These are phyloP conservation scores for Gymnoscopelus braueri DNA, from an alignment of 2,797 vertebrate species.

Conservation along the genomic window DNA sequence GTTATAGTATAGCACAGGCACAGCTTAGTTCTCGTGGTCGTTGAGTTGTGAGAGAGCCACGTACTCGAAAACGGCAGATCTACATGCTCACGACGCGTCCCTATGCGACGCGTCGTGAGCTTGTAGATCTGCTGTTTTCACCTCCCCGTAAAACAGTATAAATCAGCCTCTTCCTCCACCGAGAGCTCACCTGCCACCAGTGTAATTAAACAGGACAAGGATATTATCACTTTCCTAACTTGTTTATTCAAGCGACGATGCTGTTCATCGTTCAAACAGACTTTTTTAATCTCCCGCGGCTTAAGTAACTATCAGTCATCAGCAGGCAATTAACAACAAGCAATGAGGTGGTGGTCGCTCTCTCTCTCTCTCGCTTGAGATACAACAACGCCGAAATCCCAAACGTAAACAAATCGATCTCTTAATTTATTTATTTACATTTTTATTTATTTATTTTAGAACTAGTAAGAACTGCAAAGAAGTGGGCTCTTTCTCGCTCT, in stretches of 20 bases:
- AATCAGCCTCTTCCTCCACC: neutral
- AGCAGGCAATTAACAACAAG: conserved; percentile 1
- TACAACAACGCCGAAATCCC: neutral
- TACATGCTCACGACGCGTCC: too few species aligned
- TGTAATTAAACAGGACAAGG: neutral
- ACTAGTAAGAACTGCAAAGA: neutral
- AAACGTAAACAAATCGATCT: neutral
- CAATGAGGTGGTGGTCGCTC: neutral
- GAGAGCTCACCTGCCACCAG: neutral
- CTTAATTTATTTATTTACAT: too few species aligned
- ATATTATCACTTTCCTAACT: neutral
- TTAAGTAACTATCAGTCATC: conserved; percentile 1
- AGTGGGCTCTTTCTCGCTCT: neutral
- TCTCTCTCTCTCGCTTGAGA: neutral
- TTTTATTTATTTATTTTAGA: neutral
- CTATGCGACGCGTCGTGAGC: too few species aligned
- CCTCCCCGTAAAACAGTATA: neutral
- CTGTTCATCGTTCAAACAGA: neutral
- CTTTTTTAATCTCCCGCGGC: neutral
- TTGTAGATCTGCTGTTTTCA: neutral
- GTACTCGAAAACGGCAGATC: too few species aligned
- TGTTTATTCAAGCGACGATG: neutral
- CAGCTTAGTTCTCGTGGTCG: too few species aligned
- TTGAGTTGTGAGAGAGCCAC: too few species aligned
- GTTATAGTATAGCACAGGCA: too few species aligned